Base-by-base conservation (phyloP, 2,797 vertebrate genomes). In the Craterocephalus amniculus region DNA sequence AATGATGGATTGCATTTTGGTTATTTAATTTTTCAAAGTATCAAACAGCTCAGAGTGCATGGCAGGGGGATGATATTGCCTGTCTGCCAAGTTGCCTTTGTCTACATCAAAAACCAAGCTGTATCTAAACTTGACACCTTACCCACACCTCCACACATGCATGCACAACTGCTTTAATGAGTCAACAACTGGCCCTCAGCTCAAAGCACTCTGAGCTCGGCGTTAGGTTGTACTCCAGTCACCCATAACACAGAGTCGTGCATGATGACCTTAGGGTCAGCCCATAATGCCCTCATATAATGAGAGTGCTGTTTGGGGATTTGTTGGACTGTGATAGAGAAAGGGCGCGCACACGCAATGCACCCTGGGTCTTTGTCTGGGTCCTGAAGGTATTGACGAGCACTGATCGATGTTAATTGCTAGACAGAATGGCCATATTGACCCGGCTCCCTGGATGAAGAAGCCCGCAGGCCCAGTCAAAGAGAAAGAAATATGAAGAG, bases 351-450 rank as follows among this genome's bases (percentile, higher is more conserved):
- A 67, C 79, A 78, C 82, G 82, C 90, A 92, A 91, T 91, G 92
- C 92, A 92, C 86, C 88, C 84, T 88, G 86, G 91, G 91, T 92
- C 92, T 94, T 95, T 94, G 92, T 93, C 91, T 93, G 87, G 89
- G 84, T 87, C 87, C 88, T 90, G 91, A 88, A 74, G 64, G 79
- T 94, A 93, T 94, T 93, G 93, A 94, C 88, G 78, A 92, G 88
- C 36, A 29, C 90, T 93, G 93, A 95, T 94, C 92, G 91, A 95
- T 95, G 93, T 94, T 94, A 94, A 95, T 94, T 94, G 93, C 93
- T 81, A 87, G 88, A 93, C 93, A 92, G 92, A 94, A 95, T 93
- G 86, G 90, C 85, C 90, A 87, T 92, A 94, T 94, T 94, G 94
- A 94, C 88, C 88, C 90, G 78, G 79, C 81, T 90, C 82, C 85